These are phyloP conservation scores for Panthera tigris DNA, from an alignment of 2,113 vertebrate species.

Conservation along the genomic window DNA sequence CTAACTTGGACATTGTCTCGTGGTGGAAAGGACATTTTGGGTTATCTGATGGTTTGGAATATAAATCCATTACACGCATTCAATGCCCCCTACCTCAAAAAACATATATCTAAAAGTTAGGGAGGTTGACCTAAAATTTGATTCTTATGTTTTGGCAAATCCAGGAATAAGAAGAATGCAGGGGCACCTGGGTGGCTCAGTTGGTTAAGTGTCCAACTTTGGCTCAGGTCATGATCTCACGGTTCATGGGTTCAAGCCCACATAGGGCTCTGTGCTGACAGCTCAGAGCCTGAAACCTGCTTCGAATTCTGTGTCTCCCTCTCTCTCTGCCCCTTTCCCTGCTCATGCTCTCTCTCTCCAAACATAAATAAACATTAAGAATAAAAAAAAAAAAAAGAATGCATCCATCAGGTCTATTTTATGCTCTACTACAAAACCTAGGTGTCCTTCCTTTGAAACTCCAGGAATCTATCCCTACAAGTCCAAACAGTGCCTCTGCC, in stretches of 20 bases:
- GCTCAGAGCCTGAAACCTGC: too few species aligned
- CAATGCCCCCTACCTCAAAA: not conserved
- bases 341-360: too few species aligned
- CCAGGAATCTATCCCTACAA: not conserved
- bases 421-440: not conserved
- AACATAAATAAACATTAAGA: too few species aligned
- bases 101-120: not conserved
- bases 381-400: not conserved
- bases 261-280: too few species aligned
- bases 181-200: too few species aligned
- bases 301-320: too few species aligned
- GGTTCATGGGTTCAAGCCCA: too few species aligned
- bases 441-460: not conserved
- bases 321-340: too few species aligned
- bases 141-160: not conserved
- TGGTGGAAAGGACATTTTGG: not conserved
- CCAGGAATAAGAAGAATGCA: not conserved
- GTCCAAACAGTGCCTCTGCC: not conserved
- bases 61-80: not conserved
- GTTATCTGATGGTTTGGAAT: not conserved
- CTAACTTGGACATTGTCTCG: not conserved
- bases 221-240: too few species aligned
- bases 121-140: not conserved
- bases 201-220: too few species aligned
- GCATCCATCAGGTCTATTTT: not conserved